Evolutionary conservation across 1,140 invertebrate genomes (phyloP).

Genomic region (Drosophila bipectinata): DNA sequence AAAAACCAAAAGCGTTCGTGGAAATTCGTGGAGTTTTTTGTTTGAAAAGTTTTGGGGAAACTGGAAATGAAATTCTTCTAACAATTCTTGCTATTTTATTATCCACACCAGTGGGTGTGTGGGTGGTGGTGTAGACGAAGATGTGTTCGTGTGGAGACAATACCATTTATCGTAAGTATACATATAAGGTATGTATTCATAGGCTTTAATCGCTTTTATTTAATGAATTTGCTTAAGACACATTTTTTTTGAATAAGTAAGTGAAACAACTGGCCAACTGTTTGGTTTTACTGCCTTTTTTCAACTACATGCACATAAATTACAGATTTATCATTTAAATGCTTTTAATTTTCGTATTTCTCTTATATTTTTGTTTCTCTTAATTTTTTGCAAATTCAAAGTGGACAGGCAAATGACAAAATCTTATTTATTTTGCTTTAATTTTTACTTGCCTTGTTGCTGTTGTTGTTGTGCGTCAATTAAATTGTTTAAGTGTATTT

Average conservation of each 20-base stretch:
- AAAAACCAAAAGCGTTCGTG: not conserved
- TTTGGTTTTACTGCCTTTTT: slow-evolving; percentile 10
- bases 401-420: slow-evolving; percentile 36
- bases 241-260: slow-evolving; percentile 76
- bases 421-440: slow-evolving; percentile 6
- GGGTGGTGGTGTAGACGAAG: not conserved
- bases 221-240: slow-evolving; percentile 61
- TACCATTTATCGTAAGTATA: slow-evolving; percentile 26
- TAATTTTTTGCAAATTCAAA: slow-evolving; percentile 16
- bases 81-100: slow-evolving; percentile 23
- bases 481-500: slow-evolving; percentile 58
- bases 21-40: not conserved
- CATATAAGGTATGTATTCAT: slow-evolving; percentile 34
- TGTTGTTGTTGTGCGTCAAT: slow-evolving; percentile 52
- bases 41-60: slow-evolving; percentile 17
- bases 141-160: slow-evolving; percentile 10
- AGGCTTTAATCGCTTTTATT: slow-evolving; percentile 11
- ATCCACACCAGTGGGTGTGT: slow-evolving; percentile 1
- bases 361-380: slow-evolving; percentile 12
- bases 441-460: not conserved
- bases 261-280: slow-evolving; percentile 61
- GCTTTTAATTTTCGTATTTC: slow-evolving; percentile 1
- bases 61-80: slow-evolving; percentile 24
- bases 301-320: slow-evolving; percentile 46
- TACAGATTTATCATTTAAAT: slow-evolving; percentile 12